Evolutionary conservation across 2,888 invertebrate genomes (phyloP), one percentile per base, ranked within the genome.

Genomic region (Archaeoteleia sp.): DNA sequence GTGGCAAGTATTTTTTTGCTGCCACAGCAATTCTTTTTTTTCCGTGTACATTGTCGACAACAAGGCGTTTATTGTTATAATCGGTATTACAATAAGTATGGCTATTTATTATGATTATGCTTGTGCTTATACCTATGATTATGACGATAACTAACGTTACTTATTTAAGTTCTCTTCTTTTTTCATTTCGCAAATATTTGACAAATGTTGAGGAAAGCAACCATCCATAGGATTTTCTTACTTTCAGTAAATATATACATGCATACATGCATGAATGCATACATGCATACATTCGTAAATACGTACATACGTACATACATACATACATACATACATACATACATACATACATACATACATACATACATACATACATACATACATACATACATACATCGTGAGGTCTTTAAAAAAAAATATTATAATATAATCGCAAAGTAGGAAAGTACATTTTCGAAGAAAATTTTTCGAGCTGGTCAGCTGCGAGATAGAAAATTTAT

Each of bases 41-140:
- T n/a, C n/a, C n/a, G n/a, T n/a, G n/a, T n/a, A 65, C 65, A 69
- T 57, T 63, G 65, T 60, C 65, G 69, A 65, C 65, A 61, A 69
- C 65, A 65, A 69, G 58, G 61, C 65, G 61, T 57, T 65, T 37
- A 57, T 55, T 29, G 51, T 61, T 61, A 61, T 42, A 51, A 46
- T 45, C 35, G 46, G 15, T 60, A 20, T 20, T 20, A 65, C 51
- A 12, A 39, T 62, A 55, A 39, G 54, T 61, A 55, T 32, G 35
- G 55, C 39, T 61, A 67, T 55, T 65, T 65, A 69, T 63, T 69
- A 49, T 60, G 58, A 60, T 65, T 65, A 65, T 61, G 57, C 55
- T 55, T 46, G 60, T 51, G 5, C 57, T 65, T 69, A 63, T 2
- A 30, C 0, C 45, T 69, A 69, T 69, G 69, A 65, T 68, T 68